phyloP scores from a whole-genome alignment of 2,797 vertebrate genomes.

The Oophaga sylvatica region DNA sequence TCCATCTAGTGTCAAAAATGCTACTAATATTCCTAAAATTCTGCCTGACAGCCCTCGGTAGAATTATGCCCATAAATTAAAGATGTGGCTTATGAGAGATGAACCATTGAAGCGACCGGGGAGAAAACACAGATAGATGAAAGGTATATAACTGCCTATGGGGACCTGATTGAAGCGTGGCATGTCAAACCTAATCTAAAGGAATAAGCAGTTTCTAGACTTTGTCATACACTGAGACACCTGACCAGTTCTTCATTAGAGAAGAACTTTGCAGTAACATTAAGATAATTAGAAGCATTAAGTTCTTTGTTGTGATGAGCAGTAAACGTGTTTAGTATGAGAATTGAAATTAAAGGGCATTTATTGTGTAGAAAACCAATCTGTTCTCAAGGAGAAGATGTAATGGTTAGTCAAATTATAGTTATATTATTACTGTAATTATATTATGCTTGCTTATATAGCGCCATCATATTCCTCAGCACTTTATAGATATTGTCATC shows the following conservation, averaged over 20 bases:
- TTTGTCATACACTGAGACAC: constrained; percentile 44
- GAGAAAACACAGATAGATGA: constrained; percentile 58
- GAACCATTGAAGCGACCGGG: constrained; percentile 46
- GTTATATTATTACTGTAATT: not conserved
- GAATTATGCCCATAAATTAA: constrained; percentile 45
- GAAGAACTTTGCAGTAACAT: not conserved
- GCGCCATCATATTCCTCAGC: too few relatives aligned
- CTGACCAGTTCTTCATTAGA: constrained; percentile 26
- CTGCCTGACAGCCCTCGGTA: constrained; percentile 43
- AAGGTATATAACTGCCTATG: constrained; percentile 55
- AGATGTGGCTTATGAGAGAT: constrained; percentile 49
- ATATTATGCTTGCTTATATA: too few relatives aligned
- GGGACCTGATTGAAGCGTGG: constrained; percentile 52
- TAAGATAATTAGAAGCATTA: constrained; percentile 14
- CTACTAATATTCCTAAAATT: constrained; percentile 47
- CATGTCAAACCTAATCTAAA: constrained; percentile 49
- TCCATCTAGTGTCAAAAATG: constrained; percentile 14
- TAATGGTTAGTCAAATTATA: not conserved
- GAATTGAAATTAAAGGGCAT: not conserved
- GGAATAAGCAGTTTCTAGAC: constrained; percentile 23
- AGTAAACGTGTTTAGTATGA: not conserved
- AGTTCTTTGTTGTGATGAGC: not conserved
- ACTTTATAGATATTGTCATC: too few relatives aligned
- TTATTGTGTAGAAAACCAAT: not conserved
- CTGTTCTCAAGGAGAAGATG: not conserved